These are phyloP conservation scores for Drosophila ananassae DNA, from an alignment of 1,140 invertebrate species.

Conservation along the genomic window DNA sequence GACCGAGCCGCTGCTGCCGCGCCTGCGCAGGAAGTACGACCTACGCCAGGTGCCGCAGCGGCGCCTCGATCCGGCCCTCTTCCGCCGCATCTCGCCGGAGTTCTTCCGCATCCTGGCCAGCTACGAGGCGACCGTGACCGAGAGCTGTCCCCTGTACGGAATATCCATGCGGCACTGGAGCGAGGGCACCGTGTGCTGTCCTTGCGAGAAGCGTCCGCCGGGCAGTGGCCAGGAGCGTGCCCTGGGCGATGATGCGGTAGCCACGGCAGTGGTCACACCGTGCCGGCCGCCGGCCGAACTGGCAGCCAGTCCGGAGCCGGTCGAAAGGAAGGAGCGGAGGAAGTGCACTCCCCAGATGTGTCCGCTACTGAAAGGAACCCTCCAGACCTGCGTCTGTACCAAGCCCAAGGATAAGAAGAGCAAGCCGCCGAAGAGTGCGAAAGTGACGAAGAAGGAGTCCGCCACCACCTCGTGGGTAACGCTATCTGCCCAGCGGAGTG, in stretches of 20 bases:
- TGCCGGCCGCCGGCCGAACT: background rate
- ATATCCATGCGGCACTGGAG: slow-evolving; percentile 30
- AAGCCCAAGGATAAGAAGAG: background rate
- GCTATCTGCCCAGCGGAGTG: too few species aligned
- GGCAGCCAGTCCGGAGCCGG: background rate
- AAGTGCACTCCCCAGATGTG: background rate
- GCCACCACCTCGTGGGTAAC: too few species aligned
- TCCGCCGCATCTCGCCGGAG: slow-evolving; percentile 67
- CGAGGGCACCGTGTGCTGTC: slow-evolving; percentile 2
- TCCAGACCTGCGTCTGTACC: background rate
- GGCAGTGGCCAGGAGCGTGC: background rate
- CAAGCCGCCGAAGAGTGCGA: too few species aligned
- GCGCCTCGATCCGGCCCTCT: slow-evolving; percentile 46
- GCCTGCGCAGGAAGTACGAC: slow-evolving; percentile 28
- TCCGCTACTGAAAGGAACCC: background rate
- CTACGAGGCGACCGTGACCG: slow-evolving; percentile 57
- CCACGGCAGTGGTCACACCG: background rate
- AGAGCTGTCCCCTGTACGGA: slow-evolving; percentile 63
- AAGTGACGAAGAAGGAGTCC: too few species aligned
- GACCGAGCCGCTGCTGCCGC: slow-evolving; percentile 24
- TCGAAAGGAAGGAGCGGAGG: background rate
- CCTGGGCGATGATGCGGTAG: slow-evolving; percentile 38
- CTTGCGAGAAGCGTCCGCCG: slow-evolving; percentile 8
- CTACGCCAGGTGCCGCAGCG: slow-evolving; percentile 47
- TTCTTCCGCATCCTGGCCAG: slow-evolving; percentile 59